A percentile compares a stretch with the other conserved stretches of the same genome.
These are phyloP conservation scores for Idaea straminata DNA, from an alignment of 2,888 invertebrate genomes.

Conservation along the genomic window DNA sequence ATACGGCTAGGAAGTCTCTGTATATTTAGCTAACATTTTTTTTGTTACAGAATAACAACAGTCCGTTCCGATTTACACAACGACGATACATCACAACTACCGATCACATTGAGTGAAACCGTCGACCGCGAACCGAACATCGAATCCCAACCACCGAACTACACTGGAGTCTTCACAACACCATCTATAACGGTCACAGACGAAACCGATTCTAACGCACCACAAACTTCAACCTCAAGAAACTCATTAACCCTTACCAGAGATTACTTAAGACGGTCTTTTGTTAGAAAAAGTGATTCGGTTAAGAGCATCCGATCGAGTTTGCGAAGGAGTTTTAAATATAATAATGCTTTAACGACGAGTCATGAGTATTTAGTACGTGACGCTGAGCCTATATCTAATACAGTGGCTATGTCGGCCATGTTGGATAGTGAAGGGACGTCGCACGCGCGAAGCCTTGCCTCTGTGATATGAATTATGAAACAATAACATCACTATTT, in stretches of 20 bases:
- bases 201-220: conserved; percentile 49
- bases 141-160: conserved; percentile 46
- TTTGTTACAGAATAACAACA: conserved; percentile 57
- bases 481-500: conserved; percentile 7
- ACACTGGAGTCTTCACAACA: conserved; percentile 45
- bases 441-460: conserved; percentile 51
- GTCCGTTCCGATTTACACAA: conserved; percentile 44
- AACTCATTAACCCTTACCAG: conserved; percentile 59
- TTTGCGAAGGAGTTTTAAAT: conserved; percentile 64
- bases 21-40: too few species aligned
- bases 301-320: conserved; percentile 68
- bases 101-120: conserved; percentile 67
- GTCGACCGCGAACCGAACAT: conserved; percentile 51
- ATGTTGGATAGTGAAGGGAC: conserved; percentile 53
- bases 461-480: conserved; percentile 59
- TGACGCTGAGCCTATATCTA: conserved; percentile 81
- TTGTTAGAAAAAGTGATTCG: conserved; percentile 67
- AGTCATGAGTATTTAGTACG: conserved; percentile 82
- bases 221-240: conserved; percentile 50
- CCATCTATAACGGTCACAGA: conserved; percentile 58
- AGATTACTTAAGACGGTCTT: conserved; percentile 63
- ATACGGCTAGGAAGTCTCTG: too few species aligned
- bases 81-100: conserved; percentile 59
- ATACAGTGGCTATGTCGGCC: conserved; percentile 71
- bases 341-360: conserved; percentile 63